phyloP scores from a whole-genome alignment of 1,140 invertebrate genomes.

The Plodia interpunctella region DNA sequence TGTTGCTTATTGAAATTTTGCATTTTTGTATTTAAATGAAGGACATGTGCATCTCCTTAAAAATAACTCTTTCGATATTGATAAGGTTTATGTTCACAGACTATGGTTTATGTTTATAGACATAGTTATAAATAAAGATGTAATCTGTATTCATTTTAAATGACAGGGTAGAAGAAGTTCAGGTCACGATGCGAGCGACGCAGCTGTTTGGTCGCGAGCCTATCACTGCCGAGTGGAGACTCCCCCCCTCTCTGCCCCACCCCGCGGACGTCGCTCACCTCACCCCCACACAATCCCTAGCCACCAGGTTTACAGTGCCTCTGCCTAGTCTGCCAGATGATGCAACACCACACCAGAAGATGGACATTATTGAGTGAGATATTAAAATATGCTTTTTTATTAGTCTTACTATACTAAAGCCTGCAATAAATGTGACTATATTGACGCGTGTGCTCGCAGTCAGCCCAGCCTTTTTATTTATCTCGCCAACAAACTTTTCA shows the following conservation, averaged over 20 bases:
- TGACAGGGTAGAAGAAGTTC: slow-evolving; percentile 30
- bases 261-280: slow-evolving; percentile 12
- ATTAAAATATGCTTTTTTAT: too few species aligned
- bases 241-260: not conserved
- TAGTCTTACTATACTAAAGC: too few species aligned
- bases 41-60: too few species aligned
- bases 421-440: too few species aligned
- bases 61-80: too few species aligned
- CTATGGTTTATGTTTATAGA: not conserved
- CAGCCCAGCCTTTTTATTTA: too few species aligned
- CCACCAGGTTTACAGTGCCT: slow-evolving; percentile 20
- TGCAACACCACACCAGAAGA: slow-evolving; percentile 7
- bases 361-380: slow-evolving; percentile 37
- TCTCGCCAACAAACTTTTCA: too few species aligned
- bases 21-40: too few species aligned
- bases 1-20: too few species aligned
- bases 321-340: slow-evolving; percentile 24
- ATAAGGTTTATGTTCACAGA: not conserved
- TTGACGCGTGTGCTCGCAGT: too few species aligned
- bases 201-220: slow-evolving; percentile 33
- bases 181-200: slow-evolving; percentile 28
- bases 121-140: not conserved
- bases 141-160: too few species aligned
- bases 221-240: slow-evolving; percentile 21
- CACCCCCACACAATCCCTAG: slow-evolving; percentile 19